Percentiles rank a stretch among this genome's conserved stretches.
These are phyloP conservation scores for Macroteleia sp. DNA, from an alignment of 2,888 invertebrate genomes.

Conservation along the genomic window DNA sequence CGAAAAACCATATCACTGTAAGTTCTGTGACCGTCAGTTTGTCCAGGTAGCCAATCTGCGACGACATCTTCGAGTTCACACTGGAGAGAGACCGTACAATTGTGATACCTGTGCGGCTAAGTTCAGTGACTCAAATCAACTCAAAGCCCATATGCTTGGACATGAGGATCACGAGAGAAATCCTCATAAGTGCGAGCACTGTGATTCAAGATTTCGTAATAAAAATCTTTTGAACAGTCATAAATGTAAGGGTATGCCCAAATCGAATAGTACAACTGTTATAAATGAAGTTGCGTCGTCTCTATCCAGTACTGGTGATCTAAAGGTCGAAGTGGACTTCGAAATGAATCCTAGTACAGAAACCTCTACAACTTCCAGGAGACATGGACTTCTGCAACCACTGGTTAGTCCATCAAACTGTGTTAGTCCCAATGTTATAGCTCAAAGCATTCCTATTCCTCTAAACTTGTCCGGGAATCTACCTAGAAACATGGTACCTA, in stretches of 20 bases:
- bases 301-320: slow-evolving; percentile 73
- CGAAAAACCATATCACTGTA: slow-evolving; percentile 96
- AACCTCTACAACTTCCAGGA: too few species aligned
- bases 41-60: slow-evolving; percentile 96
- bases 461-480: slow-evolving; percentile 84
- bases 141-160: too few species aligned
- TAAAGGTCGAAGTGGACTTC: slow-evolving; percentile 77
- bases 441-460: slow-evolving; percentile 84
- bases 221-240: too few species aligned
- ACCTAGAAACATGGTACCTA: slow-evolving; percentile 68
- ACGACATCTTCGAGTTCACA: slow-evolving; percentile 94
- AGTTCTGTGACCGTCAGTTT: slow-evolving; percentile 95
- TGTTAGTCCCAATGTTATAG: slow-evolving; percentile 79
- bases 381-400: slow-evolving; percentile 64
- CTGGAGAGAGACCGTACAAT: slow-evolving; percentile 95
- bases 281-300: slow-evolving; percentile 71
- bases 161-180: too few species aligned
- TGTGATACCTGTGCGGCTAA: slow-evolving; percentile 87
- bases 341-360: slow-evolving; percentile 83
- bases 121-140: too few species aligned
- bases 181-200: too few species aligned
- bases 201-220: too few species aligned
- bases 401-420: slow-evolving; percentile 68
- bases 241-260: too few species aligned
- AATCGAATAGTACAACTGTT: too few species aligned